phyloP scores from a whole-genome alignment of 2,888 invertebrate species.

The Harpagoxenus sublaevis region DNA sequence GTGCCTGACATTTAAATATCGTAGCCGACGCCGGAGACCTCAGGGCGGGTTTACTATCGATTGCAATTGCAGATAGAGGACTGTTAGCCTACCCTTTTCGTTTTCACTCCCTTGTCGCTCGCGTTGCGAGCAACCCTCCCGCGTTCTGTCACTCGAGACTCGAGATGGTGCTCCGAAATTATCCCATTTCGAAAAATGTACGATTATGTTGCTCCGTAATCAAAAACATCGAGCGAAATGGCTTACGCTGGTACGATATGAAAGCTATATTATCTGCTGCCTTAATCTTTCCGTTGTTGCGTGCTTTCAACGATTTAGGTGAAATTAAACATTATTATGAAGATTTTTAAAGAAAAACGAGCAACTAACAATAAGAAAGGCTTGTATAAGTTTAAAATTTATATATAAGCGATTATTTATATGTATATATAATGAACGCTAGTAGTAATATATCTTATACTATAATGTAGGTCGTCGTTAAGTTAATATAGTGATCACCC shows the following conservation, averaged over 20 bases:
- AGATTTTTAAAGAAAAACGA: not conserved
- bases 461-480: not conserved
- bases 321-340: not conserved
- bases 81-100: conserved; percentile 61
- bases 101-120: conserved; percentile 50
- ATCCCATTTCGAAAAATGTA: conserved; percentile 44
- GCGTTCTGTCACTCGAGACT: conserved; percentile 50
- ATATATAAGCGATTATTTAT: not conserved
- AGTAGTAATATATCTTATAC: not conserved
- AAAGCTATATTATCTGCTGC: conserved; percentile 5
- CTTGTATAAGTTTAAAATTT: not conserved
- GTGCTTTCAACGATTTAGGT: not conserved
- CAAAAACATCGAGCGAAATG: not conserved
- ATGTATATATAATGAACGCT: not conserved
- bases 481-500: not conserved
- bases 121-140: conserved; percentile 20
- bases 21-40: conserved; percentile 75
- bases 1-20: conserved; percentile 86
- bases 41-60: conserved; percentile 76
- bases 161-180: conserved; percentile 21
- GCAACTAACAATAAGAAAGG: too few species aligned
- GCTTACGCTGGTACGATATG: not conserved
- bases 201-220: conserved; percentile 2
- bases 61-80: conserved; percentile 80
- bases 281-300: not conserved